Percentiles rank a stretch among this genome's conserved stretches.
Evolutionary conservation across 2,888 invertebrate species (phyloP).

Genomic region (Hyalella azteca): DNA sequence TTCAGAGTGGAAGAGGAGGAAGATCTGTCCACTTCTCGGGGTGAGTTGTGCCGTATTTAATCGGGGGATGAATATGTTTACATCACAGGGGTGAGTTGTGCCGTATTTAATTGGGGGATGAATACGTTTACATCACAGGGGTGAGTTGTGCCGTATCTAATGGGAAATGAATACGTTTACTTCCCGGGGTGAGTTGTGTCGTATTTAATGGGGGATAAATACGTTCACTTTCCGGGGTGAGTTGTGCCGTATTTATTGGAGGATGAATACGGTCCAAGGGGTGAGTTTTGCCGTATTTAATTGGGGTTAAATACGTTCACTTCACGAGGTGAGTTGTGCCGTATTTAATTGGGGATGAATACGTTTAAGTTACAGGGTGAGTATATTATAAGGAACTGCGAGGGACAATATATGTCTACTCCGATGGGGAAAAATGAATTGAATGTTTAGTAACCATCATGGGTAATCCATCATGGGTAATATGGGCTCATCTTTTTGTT

Average conservation of each 20-base stretch:
- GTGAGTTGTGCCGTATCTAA: slow-evolving; percentile 61
- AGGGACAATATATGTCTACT: too few species aligned
- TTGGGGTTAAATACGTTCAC: slow-evolving; percentile 63
- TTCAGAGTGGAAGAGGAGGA: slow-evolving; percentile 77
- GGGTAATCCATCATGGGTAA: too few species aligned
- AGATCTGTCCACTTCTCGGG: slow-evolving; percentile 53
- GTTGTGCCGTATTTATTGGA: neutral
- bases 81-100: neutral
- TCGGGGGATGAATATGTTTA: too few species aligned
- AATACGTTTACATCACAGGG: too few species aligned
- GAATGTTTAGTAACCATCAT: too few species aligned
- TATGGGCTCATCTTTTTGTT: too few species aligned
- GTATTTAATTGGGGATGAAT: too few species aligned
- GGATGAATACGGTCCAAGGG: too few species aligned
- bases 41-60: slow-evolving; percentile 34
- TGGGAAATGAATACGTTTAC: slow-evolving; percentile 63
- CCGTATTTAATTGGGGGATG: too few species aligned
- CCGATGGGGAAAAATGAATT: too few species aligned
- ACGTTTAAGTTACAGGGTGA: neutral
- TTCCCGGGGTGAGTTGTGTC: slow-evolving; percentile 42
- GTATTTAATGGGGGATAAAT: too few species aligned
- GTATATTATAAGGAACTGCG: too few species aligned
- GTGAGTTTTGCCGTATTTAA: slow-evolving; percentile 86
- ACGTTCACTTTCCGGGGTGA: neutral
- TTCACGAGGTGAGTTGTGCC: slow-evolving; percentile 42